These are phyloP conservation scores for Aphelinus certus DNA, from an alignment of 1,140 invertebrate species.

Conservation along the genomic window DNA sequence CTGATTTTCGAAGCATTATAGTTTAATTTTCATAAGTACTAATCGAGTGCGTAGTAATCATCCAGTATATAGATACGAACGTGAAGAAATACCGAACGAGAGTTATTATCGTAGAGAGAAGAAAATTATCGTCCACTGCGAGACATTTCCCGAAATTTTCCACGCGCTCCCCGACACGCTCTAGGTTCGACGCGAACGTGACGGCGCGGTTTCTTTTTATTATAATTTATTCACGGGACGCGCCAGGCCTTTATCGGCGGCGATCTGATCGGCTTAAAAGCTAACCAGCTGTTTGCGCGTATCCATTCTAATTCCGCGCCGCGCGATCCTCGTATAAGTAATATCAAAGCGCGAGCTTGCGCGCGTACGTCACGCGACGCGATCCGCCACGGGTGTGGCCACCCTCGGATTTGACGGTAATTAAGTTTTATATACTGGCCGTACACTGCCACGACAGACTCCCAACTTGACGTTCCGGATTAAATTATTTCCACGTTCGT, in stretches of 20 bases:
- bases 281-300: slow-evolving; percentile 25
- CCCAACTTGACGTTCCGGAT: not conserved
- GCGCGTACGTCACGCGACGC: slow-evolving; percentile 23
- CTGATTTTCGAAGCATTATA: no score
- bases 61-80: no score
- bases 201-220: slow-evolving; percentile 18
- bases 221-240: slow-evolving; percentile 31
- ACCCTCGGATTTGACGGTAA: not conserved
- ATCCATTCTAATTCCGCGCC: slow-evolving; percentile 11
- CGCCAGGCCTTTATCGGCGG: slow-evolving; percentile 13
- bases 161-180: no score
- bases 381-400: slow-evolving; percentile 27
- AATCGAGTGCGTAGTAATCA: no score
- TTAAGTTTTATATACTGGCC: slow-evolving; percentile 5
- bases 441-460: not conserved
- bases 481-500: no score
- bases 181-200: not conserved
- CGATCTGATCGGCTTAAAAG: slow-evolving; percentile 37
- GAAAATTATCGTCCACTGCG: no score
- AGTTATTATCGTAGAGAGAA: no score
- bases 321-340: no score
- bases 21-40: no score
- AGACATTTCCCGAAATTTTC: no score
- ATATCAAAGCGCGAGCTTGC: slow-evolving; percentile 15
- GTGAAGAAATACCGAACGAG: no score